Base-by-base conservation (phyloP, 1,140 invertebrate species). In the Metaphire vulgaris region DNA sequence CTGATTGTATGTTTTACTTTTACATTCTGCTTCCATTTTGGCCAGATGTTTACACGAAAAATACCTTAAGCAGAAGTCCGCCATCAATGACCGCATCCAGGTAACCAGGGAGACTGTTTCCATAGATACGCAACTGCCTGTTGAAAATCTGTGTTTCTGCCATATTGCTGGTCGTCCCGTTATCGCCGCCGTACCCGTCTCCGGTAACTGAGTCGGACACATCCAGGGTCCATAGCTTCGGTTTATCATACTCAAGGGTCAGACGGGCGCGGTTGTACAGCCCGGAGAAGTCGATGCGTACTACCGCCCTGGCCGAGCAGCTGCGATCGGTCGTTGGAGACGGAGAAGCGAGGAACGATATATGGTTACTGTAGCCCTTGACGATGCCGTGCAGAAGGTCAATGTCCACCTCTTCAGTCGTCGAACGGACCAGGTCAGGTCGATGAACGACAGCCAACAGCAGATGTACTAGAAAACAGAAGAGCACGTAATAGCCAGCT, bases 61-160 rank as follows among this genome's bases (percentile, higher is more conserved):
- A 79, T 29, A 83, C 81, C 33, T 81, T 80, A 29, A 85, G 80
- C 33, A 85, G 76, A 14, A 82, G 74, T 0, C 83, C 83, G 1
- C 83, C 84, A 79, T 85, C 81, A 28, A 81, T 81, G 0, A 82
- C 81, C 1, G 82, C 82, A 31, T 85, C 83, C 77, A 82, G 80
- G 69, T 83, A 82, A 31, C 83, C 83, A 15, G 81, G 82, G 14
- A 84, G 74, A 16, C 76, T 78, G 75, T 85, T 85, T 12, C 82
- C 81, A 77, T 83, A 85, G 31, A 85, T 80, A 64, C 83, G 81
- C 30, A 85, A 72, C 73, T 85, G 84, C 15, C 82, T 77, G 76
- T 85, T 85, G 56, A 82, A 80, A 67, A 85, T 81, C 69, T 85
- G 82, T 30, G 79, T 76, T 75, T 85, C 84, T 0, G 84, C 84